Percentiles rank a stretch among this genome's conserved stretches.
Evolutionary conservation across 1,140 invertebrate genomes (phyloP).

Genomic region (Anastrepha obliqua): DNA sequence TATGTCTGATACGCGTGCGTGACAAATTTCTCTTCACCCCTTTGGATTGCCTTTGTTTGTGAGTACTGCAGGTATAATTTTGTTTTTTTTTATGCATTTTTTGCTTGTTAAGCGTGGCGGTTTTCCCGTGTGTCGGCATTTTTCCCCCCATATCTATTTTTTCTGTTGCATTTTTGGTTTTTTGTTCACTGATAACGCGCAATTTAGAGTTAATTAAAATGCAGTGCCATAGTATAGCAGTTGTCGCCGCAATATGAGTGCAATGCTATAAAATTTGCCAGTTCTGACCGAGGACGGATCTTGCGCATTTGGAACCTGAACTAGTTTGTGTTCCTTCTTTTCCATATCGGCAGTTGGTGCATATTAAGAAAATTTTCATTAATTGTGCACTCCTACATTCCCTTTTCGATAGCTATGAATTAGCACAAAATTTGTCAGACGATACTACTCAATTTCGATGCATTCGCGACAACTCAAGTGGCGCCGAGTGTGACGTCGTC

Average conservation of each 20-base stretch:
- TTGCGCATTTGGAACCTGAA: too few species aligned
- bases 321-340: too few species aligned
- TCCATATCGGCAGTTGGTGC: too few species aligned
- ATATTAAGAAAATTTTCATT: too few species aligned
- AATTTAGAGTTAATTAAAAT: slow-evolving; percentile 41
- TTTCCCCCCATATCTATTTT: neutral
- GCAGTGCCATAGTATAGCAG: neutral
- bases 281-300: too few species aligned
- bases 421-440: too few species aligned
- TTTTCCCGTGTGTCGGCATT: slow-evolving; percentile 23
- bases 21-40: neutral
- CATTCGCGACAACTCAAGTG: too few species aligned
- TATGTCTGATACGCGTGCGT: neutral
- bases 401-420: too few species aligned
- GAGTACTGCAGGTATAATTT: neutral
- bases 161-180: neutral
- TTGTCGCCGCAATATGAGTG: neutral
- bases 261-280: neutral
- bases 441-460: too few species aligned
- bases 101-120: slow-evolving; percentile 25
- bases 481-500: too few species aligned
- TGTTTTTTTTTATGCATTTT: neutral
- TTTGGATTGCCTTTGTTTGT: neutral
- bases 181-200: slow-evolving; percentile 1
- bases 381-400: too few species aligned